Evolutionary conservation across 2,797 vertebrate species (phyloP).

Genomic region (Yasuhikotakia modesta): DNA sequence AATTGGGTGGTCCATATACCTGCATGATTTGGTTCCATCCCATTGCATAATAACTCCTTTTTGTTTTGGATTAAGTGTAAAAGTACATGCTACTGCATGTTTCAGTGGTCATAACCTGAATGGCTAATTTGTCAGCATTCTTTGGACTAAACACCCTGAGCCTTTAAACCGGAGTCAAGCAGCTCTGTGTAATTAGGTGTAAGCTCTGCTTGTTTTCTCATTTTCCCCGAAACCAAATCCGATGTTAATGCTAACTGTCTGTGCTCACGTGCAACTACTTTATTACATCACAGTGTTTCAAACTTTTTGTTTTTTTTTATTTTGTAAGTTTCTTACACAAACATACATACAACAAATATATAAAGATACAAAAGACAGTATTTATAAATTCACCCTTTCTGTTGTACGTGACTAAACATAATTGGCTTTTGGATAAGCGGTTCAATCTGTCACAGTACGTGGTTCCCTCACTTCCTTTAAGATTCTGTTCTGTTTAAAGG

Average conservation of each 20-base stretch:
- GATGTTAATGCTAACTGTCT: conserved; percentile 25
- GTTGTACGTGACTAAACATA: conserved; percentile 10
- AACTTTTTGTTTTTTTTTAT: conserved; percentile 15
- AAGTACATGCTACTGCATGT: background rate
- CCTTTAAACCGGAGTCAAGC: conserved; percentile 42
- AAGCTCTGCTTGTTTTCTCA: conserved; percentile 25
- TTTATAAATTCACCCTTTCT: background rate
- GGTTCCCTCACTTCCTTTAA: background rate
- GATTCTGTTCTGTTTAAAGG: too few relatives aligned
- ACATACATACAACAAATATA: conserved; percentile 27
- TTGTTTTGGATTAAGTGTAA: too few relatives aligned
- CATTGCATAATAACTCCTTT: too few relatives aligned
- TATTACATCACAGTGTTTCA: background rate
- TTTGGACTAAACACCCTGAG: conserved; percentile 41
- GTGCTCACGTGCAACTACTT: background rate
- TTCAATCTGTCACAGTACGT: background rate
- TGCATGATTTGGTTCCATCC: too few relatives aligned
- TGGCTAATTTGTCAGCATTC: conserved; percentile 45
- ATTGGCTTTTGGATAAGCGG: conserved; percentile 31
- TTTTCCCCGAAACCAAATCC: conserved; percentile 39
- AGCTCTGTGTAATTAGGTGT: conserved; percentile 44
- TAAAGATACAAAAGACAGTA: conserved; percentile 14
- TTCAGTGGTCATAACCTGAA: conserved; percentile 19
- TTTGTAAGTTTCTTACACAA: conserved; percentile 30
- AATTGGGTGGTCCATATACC: too few relatives aligned